Evolutionary conservation across 2,113 vertebrate species (phyloP).

Genomic region (Burhinus oedicnemus): DNA sequence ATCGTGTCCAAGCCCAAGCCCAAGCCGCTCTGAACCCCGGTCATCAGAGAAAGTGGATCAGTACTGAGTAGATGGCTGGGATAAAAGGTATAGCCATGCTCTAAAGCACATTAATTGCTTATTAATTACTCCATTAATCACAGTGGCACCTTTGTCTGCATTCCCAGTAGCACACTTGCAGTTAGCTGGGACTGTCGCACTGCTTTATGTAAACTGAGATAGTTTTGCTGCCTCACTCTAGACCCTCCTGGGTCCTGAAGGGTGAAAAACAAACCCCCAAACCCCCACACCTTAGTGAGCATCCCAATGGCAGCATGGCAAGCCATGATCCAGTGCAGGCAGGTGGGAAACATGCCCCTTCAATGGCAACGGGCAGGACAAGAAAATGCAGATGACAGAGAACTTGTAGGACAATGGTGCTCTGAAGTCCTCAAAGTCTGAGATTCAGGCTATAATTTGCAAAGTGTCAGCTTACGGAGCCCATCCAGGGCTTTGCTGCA

Average conservation of each 20-base stretch:
- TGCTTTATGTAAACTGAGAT: background rate
- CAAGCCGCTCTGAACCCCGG: background rate
- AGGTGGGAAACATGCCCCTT: background rate
- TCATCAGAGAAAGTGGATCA: background rate
- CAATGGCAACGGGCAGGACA: background rate
- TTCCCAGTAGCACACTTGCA: slow-evolving; percentile 72
- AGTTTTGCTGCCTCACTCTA: background rate
- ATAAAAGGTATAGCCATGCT: slow-evolving; percentile 71
- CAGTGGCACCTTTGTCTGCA: slow-evolving; percentile 80
- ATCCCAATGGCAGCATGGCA: fast-evolving
- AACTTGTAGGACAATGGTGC: background rate
- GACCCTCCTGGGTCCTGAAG: background rate
- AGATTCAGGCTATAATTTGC: background rate
- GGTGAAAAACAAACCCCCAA: background rate
- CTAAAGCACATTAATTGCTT: slow-evolving; percentile 84
- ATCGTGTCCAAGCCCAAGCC: background rate
- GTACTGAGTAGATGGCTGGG: background rate
- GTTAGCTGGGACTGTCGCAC: background rate
- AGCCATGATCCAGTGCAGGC: background rate
- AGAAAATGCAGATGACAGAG: background rate
- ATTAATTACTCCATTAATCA: slow-evolving; percentile 93
- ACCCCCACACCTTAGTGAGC: fast-evolving
- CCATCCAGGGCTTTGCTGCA: background rate
- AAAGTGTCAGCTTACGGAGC: background rate
- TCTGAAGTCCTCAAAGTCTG: background rate